Percentiles rank a stretch among this genome's conserved stretches.
Evolutionary conservation across 1,140 invertebrate genomes (phyloP).

Genomic region (Amyelois transitella): DNA sequence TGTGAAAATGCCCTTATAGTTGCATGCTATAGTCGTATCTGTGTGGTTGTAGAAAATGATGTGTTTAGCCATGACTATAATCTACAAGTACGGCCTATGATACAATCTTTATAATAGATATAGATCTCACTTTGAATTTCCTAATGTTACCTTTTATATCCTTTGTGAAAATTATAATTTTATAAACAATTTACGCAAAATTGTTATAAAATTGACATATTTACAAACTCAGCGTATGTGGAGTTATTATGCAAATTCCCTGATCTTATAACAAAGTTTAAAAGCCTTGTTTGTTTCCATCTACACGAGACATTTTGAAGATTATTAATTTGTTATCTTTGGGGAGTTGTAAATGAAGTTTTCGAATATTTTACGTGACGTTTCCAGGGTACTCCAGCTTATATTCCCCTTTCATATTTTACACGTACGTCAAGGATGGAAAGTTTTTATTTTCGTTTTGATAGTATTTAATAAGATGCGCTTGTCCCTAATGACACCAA

Average conservation of each 20-base stretch:
- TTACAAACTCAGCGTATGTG: neutral
- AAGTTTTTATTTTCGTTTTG: constrained; percentile 6
- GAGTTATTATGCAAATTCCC: too few species aligned
- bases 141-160: neutral
- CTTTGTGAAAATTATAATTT: neutral
- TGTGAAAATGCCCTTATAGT: constrained; percentile 28
- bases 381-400: constrained; percentile 54
- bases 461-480: constrained; percentile 28
- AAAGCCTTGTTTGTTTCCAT: neutral
- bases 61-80: constrained; percentile 51
- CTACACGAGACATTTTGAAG: constrained; percentile 14
- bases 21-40: constrained; percentile 57
- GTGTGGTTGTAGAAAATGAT: constrained; percentile 51
- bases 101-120: constrained; percentile 27
- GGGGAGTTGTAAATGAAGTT: constrained; percentile 20
- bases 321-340: constrained; percentile 15
- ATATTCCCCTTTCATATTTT: constrained; percentile 33
- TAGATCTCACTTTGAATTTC: constrained; percentile 7
- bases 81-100: constrained; percentile 45
- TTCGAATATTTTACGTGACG: constrained; percentile 53
- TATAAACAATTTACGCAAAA: neutral
- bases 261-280: neutral
- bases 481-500: constrained; percentile 59
- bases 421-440: constrained; percentile 45
- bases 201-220: neutral